A percentile compares a stretch with the other conserved stretches of the same genome.
Evolutionary conservation across 2,888 invertebrate genomes (phyloP).

Genomic region (Argyresthia goedartella): DNA sequence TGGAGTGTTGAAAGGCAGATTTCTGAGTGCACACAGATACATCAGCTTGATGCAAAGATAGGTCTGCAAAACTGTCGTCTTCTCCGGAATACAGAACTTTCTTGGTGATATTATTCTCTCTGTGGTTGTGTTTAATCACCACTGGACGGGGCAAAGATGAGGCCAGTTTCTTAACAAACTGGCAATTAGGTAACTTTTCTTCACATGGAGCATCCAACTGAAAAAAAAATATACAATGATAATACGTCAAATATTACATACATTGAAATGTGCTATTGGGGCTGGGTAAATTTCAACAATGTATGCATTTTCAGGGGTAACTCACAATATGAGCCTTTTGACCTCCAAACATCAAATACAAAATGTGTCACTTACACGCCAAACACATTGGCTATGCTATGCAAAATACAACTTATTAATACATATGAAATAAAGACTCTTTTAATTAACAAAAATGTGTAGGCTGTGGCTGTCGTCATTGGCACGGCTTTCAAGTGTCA

Average conservation of each 20-base stretch:
- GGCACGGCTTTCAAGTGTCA: not conserved
- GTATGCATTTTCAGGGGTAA: too few species aligned
- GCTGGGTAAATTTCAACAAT: too few species aligned
- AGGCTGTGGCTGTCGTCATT: not conserved
- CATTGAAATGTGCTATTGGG: too few species aligned
- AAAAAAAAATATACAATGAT: conserved; percentile 12
- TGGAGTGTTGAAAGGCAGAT: conserved; percentile 27
- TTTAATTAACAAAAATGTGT: not conserved
- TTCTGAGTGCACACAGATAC: conserved; percentile 46
- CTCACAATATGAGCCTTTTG: too few species aligned
- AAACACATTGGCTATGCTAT: too few species aligned
- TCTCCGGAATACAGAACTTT: conserved; percentile 20
- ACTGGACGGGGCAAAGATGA: conserved; percentile 32
- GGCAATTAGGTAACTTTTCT: conserved; percentile 32
- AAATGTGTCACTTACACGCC: too few species aligned
- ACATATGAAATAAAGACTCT: not conserved
- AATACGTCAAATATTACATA: not conserved
- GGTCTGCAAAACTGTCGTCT: conserved; percentile 42
- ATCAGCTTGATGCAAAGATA: conserved; percentile 44
- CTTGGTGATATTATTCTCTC: conserved; percentile 25
- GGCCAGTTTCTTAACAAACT: conserved; percentile 33
- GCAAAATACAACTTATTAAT: not conserved
- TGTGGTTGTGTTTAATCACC: conserved; percentile 40
- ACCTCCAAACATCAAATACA: too few species aligned
- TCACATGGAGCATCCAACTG: conserved; percentile 37